These are phyloP conservation scores for Drosophila burlai DNA, from an alignment of 1,140 invertebrate genomes.

Conservation along the genomic window DNA sequence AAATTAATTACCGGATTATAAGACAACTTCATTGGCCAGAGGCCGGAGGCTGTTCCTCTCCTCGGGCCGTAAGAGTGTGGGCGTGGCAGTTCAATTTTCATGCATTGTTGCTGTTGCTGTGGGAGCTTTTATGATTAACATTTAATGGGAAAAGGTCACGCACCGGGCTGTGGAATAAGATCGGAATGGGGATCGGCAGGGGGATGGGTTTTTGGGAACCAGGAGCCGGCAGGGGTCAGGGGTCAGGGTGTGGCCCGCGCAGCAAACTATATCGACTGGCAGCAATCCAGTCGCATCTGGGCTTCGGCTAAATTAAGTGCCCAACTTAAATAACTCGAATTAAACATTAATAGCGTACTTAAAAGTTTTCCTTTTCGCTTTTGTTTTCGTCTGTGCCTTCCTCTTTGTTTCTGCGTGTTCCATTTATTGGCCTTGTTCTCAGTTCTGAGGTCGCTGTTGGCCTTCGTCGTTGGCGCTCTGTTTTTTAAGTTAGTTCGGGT, in stretches of 20 bases:
- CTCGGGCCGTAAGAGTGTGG: not conserved
- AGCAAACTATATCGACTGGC: slow-evolving; percentile 20
- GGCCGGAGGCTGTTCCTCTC: slow-evolving; percentile 13
- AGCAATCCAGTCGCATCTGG: slow-evolving; percentile 54
- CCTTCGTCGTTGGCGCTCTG: slow-evolving; percentile 10
- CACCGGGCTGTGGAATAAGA: slow-evolving; percentile 25
- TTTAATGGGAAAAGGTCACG: slow-evolving; percentile 82
- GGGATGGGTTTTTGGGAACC: too few relatives aligned
- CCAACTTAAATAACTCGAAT: slow-evolving; percentile 83
- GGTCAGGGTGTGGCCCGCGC: not conserved
- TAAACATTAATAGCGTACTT: slow-evolving; percentile 82
- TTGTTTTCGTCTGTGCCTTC: slow-evolving; percentile 34
- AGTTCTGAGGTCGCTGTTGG: not conserved
- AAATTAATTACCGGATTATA: slow-evolving; percentile 82
- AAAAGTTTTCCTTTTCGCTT: slow-evolving; percentile 72
- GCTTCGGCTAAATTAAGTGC: slow-evolving; percentile 70
- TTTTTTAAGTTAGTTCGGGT: slow-evolving; percentile 18
- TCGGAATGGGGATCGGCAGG: not conserved
- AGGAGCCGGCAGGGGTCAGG: not conserved
- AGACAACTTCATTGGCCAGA: slow-evolving; percentile 74
- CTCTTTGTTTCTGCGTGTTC: slow-evolving; percentile 5
- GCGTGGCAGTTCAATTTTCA: slow-evolving; percentile 53
- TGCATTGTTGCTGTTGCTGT: slow-evolving; percentile 47
- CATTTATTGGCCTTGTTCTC: slow-evolving; percentile 23
- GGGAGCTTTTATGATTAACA: slow-evolving; percentile 73